Evolutionary conservation across 2,797 vertebrate species (phyloP), one percentile per base, ranked within the genome.

Genomic region (Acanthiza pusilla): DNA sequence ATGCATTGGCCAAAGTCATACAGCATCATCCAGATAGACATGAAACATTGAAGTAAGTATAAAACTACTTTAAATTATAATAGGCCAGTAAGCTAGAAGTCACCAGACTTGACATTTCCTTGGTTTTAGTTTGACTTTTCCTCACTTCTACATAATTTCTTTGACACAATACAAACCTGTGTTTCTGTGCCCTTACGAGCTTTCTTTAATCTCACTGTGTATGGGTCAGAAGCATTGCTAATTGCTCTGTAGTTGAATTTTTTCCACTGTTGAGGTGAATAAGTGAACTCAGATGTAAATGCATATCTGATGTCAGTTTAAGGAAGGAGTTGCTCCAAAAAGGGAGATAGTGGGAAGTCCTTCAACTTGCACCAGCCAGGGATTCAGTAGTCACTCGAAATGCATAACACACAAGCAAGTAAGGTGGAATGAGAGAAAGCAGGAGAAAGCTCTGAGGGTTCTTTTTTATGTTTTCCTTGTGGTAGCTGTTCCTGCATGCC

Each of bases 1-100:
- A 99, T 93, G 99, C 99, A 63, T 98, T 99, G 96, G 99, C 99
- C 75, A 99, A 99, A 98, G 99, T 99, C 70, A 99, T 99, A 94
- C 98, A 99, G 93, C 99, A 99, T 90, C 99, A 99, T 92, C 99
- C 99, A 87, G 99, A 99, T 96, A 98, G 99, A 63, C 99, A 99
- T 74, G 98, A 99, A 97, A 99, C 99, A 16, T 68, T 99, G 68
- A 99, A 99, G 99, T 99, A 97, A 98, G 99, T 98, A 70, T 32
- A 38, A 48, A 43, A 40, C 23, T 74, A n/a, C 47, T 25, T 90
- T 51, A 48, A 76, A 42, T 80, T 57, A 36, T 30, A 74, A 26
- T 68, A 55, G 48, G 18, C 13, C 68, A 72, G 40, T 62, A 83
- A 83, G 15, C 32, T 32, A 14, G 7, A 72, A 65, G 30, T 83